These are phyloP conservation scores for Pachyramphus minor DNA, from an alignment of 2,113 vertebrate genomes.

Conservation along the genomic window DNA sequence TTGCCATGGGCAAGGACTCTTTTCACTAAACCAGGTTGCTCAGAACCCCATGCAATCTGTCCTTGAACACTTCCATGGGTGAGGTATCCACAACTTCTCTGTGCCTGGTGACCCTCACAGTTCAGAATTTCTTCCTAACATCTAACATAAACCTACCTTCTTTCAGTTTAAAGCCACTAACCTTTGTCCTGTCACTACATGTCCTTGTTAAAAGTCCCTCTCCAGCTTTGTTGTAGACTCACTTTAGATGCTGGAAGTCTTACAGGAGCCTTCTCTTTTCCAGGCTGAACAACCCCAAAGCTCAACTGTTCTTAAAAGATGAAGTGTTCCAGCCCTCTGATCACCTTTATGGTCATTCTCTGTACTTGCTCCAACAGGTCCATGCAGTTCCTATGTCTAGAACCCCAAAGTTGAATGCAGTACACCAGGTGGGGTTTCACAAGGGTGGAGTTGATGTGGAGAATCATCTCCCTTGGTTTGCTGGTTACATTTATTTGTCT, in stretches of 20 bases:
- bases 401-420: not conserved
- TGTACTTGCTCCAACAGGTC: not conserved
- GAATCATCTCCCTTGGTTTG: not conserved
- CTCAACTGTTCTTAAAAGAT: not conserved
- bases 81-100: not conserved
- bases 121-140: not conserved
- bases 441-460: not conserved
- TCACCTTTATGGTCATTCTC: not conserved
- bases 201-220: not conserved
- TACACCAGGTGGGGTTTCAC: not conserved
- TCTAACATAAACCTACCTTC: not conserved
- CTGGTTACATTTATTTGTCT: not conserved
- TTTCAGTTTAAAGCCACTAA: not conserved
- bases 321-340: not conserved
- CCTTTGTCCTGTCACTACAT: accelerated
- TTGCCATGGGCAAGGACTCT: not conserved
- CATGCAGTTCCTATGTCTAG: not conserved
- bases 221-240: not conserved
- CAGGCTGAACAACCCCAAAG: not conserved
- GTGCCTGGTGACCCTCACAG: not conserved
- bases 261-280: not conserved
- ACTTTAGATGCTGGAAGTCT: not conserved
- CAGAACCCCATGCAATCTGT: not conserved
- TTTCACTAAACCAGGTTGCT: not conserved
- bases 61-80: not conserved